Evolutionary conservation across 2,888 invertebrate species (phyloP).

Genomic region (Gnatocerus cornutus): DNA sequence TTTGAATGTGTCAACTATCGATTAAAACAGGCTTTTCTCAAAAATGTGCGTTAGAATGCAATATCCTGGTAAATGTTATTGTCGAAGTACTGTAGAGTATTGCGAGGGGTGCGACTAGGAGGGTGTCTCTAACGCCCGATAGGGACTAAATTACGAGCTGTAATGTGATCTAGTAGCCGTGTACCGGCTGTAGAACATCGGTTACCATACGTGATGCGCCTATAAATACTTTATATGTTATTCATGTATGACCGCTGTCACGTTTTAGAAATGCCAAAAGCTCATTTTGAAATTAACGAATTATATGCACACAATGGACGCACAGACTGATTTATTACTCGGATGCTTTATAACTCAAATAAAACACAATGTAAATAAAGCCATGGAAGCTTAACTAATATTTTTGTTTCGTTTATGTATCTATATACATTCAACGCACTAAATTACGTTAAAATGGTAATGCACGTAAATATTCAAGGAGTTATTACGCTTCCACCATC

Average conservation of each 20-base stretch:
- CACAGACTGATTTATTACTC: slow-evolving; percentile 35
- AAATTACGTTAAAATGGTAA: background rate
- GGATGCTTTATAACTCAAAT: slow-evolving; percentile 9
- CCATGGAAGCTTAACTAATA: background rate
- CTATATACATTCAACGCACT: background rate
- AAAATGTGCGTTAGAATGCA: slow-evolving; percentile 22
- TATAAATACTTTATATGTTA: slow-evolving; percentile 66
- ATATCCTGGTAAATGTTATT: slow-evolving; percentile 31
- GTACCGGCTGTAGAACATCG: slow-evolving; percentile 67
- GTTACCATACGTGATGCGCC: slow-evolving; percentile 67
- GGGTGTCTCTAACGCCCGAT: slow-evolving; percentile 56
- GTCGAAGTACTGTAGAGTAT: slow-evolving; percentile 18
- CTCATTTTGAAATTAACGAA: slow-evolving; percentile 49
- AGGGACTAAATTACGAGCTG: slow-evolving; percentile 67
- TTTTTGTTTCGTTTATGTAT: slow-evolving; percentile 1
- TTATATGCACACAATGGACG: slow-evolving; percentile 23
- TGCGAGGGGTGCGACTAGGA: slow-evolving; percentile 38
- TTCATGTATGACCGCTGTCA: slow-evolving; percentile 62
- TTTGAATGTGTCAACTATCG: slow-evolving; percentile 31
- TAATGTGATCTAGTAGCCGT: slow-evolving; percentile 66
- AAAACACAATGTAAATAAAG: slow-evolving; percentile 21
- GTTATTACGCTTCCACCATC: slow-evolving; percentile 8
- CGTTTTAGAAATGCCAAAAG: slow-evolving; percentile 44
- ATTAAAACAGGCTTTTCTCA: slow-evolving; percentile 24
- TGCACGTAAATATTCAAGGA: slow-evolving; percentile 12